phyloP scores from a whole-genome alignment of 2,113 vertebrate species.

The Gallinago undulata region DNA sequence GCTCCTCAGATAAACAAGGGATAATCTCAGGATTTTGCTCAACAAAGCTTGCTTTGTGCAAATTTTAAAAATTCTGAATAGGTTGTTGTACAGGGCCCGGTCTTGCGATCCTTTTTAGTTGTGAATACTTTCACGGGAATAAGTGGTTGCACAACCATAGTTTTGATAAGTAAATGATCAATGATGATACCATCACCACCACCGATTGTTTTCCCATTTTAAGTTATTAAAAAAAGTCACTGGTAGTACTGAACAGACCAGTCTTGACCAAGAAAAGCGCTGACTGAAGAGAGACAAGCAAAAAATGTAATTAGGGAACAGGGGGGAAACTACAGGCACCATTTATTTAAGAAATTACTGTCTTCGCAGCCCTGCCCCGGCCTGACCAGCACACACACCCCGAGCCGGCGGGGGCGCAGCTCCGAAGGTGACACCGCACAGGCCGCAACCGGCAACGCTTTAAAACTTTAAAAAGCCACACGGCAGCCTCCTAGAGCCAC shows the following conservation, averaged over 20 bases:
- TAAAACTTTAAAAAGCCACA: background rate
- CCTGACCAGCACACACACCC: too few relatives aligned
- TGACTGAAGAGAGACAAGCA: background rate
- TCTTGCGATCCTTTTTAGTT: background rate
- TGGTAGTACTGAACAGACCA: background rate
- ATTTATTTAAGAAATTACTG: rapidly evolving
- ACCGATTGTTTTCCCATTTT: background rate
- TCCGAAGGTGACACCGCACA: rapidly evolving
- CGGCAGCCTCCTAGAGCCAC: rapidly evolving
- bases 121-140: background rate
- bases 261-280: background rate
- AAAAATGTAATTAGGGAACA: background rate
- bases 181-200: background rate
- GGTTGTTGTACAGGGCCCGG: background rate
- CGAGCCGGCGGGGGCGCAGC: too few relatives aligned
- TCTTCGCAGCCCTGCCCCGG: rapidly evolving
- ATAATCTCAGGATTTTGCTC: conserved; percentile 36
- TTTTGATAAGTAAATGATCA: background rate
- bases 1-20: conserved; percentile 41
- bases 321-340: too few relatives aligned
- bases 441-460: too few relatives aligned
- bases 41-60: conserved; percentile 36
- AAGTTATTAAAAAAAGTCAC: background rate
- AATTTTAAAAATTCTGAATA: background rate
- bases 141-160: background rate